phyloP scores from a whole-genome alignment of 2,797 vertebrate species.

The Fratercula arctica region DNA sequence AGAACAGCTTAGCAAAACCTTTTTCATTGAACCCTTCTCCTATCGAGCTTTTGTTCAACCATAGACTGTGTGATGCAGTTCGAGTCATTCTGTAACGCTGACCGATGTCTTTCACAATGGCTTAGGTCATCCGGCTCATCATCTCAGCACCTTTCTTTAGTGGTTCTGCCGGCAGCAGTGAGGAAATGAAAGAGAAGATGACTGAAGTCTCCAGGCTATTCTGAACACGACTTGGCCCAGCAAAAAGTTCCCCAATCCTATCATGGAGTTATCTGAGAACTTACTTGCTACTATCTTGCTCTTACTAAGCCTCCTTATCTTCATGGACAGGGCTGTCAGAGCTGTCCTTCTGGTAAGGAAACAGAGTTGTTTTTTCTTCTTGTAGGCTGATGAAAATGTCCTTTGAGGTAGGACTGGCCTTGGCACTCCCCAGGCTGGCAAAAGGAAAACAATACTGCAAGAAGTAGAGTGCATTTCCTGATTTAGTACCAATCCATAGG shows the following conservation, averaged over 20 bases:
- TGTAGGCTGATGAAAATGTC: neutral
- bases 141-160: neutral
- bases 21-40: neutral
- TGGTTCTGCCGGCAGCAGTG: neutral
- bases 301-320: neutral
- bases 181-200: neutral
- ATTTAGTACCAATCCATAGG: fast-evolving
- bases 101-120: slow-evolving; percentile 14
- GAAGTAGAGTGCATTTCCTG: neutral
- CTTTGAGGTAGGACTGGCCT: neutral
- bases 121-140: neutral
- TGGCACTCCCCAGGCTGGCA: neutral
- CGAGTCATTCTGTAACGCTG: neutral
- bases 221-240: neutral
- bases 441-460: neutral
- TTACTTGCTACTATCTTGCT: neutral
- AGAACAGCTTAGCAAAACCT: slow-evolving; percentile 31
- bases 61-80: neutral
- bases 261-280: neutral
- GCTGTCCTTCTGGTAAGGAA: neutral
- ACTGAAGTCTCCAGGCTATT: neutral
- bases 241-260: neutral
- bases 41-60: neutral
- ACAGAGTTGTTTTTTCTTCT: neutral
- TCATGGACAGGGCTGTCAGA: neutral